These are phyloP conservation scores for Torymus tubicola DNA, from an alignment of 2,888 invertebrate species.

Conservation along the genomic window DNA sequence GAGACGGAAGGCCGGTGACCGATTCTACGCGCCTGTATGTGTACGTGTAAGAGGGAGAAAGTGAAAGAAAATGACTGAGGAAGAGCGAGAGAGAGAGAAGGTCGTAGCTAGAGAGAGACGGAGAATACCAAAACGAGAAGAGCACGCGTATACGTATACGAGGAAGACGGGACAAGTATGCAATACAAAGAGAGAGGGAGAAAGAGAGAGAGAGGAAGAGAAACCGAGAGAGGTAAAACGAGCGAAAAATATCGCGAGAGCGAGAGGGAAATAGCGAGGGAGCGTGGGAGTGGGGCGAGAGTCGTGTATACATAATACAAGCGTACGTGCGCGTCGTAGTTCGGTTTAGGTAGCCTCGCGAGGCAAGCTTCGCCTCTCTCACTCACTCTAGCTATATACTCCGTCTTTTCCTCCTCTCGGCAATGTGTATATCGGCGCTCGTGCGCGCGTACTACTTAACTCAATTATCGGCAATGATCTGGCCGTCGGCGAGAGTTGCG, in stretches of 20 bases:
- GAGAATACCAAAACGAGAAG: constrained; percentile 29
- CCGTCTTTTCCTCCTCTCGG: constrained; percentile 24
- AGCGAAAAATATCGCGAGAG: constrained; percentile 20
- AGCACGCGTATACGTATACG: not conserved
- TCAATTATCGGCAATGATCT: constrained; percentile 58
- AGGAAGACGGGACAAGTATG: constrained; percentile 47
- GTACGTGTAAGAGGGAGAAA: constrained; percentile 4
- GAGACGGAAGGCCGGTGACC: not conserved
- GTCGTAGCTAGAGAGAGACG: constrained; percentile 28
- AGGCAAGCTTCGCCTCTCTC: constrained; percentile 4
- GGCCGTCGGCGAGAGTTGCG: constrained; percentile 46
- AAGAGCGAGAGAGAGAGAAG: constrained; percentile 18
- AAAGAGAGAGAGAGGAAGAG: constrained; percentile 15
- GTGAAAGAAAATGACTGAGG: not conserved
- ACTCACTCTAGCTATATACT: no score
- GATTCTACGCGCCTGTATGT: not conserved
- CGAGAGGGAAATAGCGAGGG: not conserved
- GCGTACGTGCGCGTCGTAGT: constrained; percentile 39
- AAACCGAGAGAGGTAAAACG: constrained; percentile 8
- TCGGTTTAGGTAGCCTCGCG: constrained; percentile 39
- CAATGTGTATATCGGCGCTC: not conserved
- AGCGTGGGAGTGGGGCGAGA: constrained; percentile 9
- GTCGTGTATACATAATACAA: constrained; percentile 51
- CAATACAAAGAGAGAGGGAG: constrained; percentile 26
- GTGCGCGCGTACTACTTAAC: constrained; percentile 57